phyloP scores from a whole-genome alignment of 2,113 vertebrate species.

The Phylloscopus whistleri region DNA sequence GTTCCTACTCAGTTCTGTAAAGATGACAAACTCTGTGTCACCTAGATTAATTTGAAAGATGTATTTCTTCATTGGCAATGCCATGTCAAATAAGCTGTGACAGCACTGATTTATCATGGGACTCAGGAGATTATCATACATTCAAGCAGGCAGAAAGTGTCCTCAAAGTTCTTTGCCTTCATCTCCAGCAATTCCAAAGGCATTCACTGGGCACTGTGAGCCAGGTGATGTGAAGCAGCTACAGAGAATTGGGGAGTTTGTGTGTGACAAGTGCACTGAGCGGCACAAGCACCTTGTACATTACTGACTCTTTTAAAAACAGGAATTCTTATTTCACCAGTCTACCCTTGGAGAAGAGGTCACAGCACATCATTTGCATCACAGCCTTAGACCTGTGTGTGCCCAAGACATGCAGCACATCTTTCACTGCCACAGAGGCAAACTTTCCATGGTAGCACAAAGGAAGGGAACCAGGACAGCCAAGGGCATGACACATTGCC shows the following conservation, averaged over 20 bases:
- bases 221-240: background rate
- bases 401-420: background rate
- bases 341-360: background rate
- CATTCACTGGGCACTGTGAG: background rate
- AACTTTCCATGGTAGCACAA: rapidly evolving
- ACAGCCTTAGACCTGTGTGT: background rate
- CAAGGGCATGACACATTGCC: rapidly evolving
- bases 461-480: background rate
- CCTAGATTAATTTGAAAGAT: background rate
- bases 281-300: too few species aligned
- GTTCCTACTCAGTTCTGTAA: background rate
- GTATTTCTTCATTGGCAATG: background rate
- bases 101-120: background rate
- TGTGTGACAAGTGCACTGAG: background rate
- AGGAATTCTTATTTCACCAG: background rate
- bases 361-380: background rate
- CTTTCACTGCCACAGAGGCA: rapidly evolving
- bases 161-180: too few species aligned
- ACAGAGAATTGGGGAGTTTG: rapidly evolving
- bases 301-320: background rate
- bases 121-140: background rate
- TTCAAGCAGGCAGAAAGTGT: background rate
- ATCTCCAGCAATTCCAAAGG: background rate
- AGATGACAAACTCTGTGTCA: background rate
- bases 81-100: background rate